phyloP scores from a whole-genome alignment of 2,888 invertebrate species.

The Boloria euphrosyne region DNA sequence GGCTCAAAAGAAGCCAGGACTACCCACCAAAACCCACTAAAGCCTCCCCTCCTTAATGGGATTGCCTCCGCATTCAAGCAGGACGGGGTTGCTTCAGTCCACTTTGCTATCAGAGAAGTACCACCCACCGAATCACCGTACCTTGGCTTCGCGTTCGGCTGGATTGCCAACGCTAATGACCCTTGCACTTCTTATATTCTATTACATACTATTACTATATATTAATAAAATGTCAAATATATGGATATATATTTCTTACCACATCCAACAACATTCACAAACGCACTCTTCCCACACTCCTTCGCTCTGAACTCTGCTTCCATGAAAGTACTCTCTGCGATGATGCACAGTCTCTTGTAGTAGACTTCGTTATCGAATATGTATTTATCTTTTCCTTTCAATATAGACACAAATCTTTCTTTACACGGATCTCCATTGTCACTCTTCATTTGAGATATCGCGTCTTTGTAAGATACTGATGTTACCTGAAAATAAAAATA shows the following conservation, averaged over 20 bases:
- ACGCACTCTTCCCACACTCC: conserved; percentile 73
- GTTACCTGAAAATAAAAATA: conserved; percentile 8
- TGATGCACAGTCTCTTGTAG: conserved; percentile 69
- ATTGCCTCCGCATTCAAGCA: no score
- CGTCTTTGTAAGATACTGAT: conserved; percentile 7
- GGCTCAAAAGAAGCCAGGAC: no score
- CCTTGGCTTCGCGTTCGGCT: no score
- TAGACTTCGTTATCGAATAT: conserved; percentile 53
- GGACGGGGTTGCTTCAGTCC: no score
- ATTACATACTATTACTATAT: no score
- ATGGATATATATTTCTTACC: conserved; percentile 54
- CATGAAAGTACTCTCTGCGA: conserved; percentile 81
- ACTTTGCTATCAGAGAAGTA: no score
- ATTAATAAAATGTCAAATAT: no score
- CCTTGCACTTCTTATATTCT: no score
- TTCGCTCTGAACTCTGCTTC: conserved; percentile 81
- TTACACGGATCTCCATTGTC: conserved; percentile 39
- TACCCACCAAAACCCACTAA: no score
- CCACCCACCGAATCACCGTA: no score
- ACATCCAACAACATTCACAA: conserved; percentile 84
- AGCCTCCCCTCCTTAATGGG: no score
- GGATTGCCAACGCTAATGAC: no score
- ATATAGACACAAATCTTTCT: conserved; percentile 42
- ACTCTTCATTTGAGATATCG: conserved; percentile 6
- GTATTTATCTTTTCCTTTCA: conserved; percentile 15